These are phyloP conservation scores for Scleropages formosus DNA, from an alignment of 2,797 vertebrate genomes.

Conservation along the genomic window DNA sequence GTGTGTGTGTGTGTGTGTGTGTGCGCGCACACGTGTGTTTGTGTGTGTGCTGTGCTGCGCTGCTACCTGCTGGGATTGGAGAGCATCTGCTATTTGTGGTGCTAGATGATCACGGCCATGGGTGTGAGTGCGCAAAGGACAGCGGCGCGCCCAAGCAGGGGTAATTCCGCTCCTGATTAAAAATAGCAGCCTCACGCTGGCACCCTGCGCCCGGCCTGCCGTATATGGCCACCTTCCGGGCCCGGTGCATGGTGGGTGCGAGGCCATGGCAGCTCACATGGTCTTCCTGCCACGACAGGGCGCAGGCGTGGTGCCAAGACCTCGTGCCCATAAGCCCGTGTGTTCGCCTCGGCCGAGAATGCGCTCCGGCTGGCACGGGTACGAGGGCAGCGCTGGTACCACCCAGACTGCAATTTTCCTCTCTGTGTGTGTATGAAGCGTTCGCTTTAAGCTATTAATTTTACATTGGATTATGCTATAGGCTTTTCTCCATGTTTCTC, in stretches of 20 bases:
- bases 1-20: too few species aligned
- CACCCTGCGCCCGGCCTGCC: not conserved
- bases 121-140: constrained; percentile 15
- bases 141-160: not conserved
- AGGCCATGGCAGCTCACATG: constrained; percentile 18
- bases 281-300: constrained; percentile 17
- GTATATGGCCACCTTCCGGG: constrained; percentile 15
- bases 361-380: not conserved
- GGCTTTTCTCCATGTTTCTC: not conserved
- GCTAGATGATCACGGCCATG: constrained; percentile 9
- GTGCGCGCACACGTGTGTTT: too few species aligned
- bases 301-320: not conserved
- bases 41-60: not conserved
- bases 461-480: not conserved
- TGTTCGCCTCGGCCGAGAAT: constrained; percentile 22
- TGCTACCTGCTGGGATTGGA: not conserved
- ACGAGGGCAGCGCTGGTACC: not conserved
- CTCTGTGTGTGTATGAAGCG: not conserved
- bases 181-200: constrained; percentile 24
- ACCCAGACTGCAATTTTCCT: not conserved
- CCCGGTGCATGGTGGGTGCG: not conserved
- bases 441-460: not conserved
- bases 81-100: constrained; percentile 12
- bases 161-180: constrained; percentile 10
- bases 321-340: constrained; percentile 10